Base-by-base conservation (phyloP, 2,888 invertebrate species). In the Perdita meconis region DNA sequence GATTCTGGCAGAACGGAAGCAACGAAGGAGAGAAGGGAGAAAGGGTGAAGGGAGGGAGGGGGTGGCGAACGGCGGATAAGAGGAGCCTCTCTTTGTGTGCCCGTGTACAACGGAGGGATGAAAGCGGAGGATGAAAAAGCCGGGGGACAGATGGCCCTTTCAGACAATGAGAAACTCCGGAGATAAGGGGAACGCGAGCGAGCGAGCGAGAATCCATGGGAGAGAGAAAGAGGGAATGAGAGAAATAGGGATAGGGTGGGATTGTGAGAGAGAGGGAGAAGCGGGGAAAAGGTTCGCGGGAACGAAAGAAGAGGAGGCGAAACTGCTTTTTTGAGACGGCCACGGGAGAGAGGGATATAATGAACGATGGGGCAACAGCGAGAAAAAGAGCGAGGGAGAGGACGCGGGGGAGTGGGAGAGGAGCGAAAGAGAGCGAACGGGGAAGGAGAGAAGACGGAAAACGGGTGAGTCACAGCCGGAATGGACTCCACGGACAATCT, bases 131-230 rank as follows among this genome's bases (percentile, higher is more conserved):
- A 88, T 89, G 89, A 91, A 90, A 91, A 89, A 90, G 88, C 89
- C 87, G 86, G 87, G 89, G 88, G 92, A 92, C 92, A 92, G 92
- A 92, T 92, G 92, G 92, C 90, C 90, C 90, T 91, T 92, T 90
- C 90, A 90, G 91, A 92, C 92, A 92, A 92, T 91, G 91, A 92
- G 92, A 91, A 92, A 92, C 91, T 92, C 89, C 86, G 91, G 90
- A 91, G 92, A 92, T 91, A 92, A 91, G 91, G 90, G 91, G 90
- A 87, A 86, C 77, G 83, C n/a, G n/a, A n/a, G n/a, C n/a, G n/a
- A n/a, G n/a, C n/a, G n/a, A n/a, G n/a, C n/a, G n/a, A n/a, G n/a
- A n/a, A n/a, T n/a, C n/a, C n/a, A 6, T 30, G 30, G 81, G 87
- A 87, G 88, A 80, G 87, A 85, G 85, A 80, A 79, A 65, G 68